phyloP scores from a whole-genome alignment of 2,113 vertebrate species.

The Ardeotis arabs region DNA sequence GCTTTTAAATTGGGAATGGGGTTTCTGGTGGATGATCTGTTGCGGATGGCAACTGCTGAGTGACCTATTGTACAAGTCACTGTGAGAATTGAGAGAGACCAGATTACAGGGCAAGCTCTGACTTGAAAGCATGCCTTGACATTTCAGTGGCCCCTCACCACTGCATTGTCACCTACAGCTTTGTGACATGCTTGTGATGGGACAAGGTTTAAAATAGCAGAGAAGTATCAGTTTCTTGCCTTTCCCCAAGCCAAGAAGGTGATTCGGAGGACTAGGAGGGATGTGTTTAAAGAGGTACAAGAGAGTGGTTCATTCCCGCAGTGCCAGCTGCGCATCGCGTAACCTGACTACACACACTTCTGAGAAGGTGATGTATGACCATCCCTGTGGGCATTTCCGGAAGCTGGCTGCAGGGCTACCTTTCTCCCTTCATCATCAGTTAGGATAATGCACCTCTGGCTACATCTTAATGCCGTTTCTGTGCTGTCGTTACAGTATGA shows the following conservation, averaged over 20 bases:
- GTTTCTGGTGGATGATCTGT: neutral
- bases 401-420: neutral
- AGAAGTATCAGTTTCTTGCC: neutral
- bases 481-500: neutral
- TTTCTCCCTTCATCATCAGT: slow-evolving; percentile 17
- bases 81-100: neutral
- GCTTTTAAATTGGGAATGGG: neutral
- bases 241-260: neutral
- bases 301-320: neutral
- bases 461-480: slow-evolving; percentile 2
- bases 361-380: neutral
- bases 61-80: neutral
- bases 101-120: neutral
- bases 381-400: neutral
- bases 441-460: neutral
- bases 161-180: neutral
- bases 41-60: neutral
- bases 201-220: neutral
- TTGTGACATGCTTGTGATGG: neutral
- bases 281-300: neutral
- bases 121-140: neutral
- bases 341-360: neutral
- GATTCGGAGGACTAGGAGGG: neutral
- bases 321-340: neutral
- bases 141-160: neutral